Conservation (phyloP, 2,113 vertebrate species). For the cattle (Bos taurus) region ARS-UCD2.0 NC_037354.1:9097001-9097500, state of each 20-base stretch:
- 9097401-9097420: background rate
- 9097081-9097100: background rate
- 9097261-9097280: background rate
- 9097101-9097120: accelerated
- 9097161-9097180: background rate
- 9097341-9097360: background rate
- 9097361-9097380: background rate
- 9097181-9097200: background rate
- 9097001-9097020: background rate
- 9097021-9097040: background rate
- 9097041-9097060: background rate
- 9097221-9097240: background rate
- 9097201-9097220: accelerated
- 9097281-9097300: background rate
- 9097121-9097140: background rate
- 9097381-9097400: background rate
- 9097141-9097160: background rate
- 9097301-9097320: background rate
- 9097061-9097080: background rate
- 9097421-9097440: background rate
- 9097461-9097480: background rate
- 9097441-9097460: background rate
- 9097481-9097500: background rate
- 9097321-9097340: background rate
- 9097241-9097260: background rate